These are phyloP conservation scores for Donacobius atricapilla DNA, from an alignment of 2,113 vertebrate genomes.

Conservation along the genomic window DNA sequence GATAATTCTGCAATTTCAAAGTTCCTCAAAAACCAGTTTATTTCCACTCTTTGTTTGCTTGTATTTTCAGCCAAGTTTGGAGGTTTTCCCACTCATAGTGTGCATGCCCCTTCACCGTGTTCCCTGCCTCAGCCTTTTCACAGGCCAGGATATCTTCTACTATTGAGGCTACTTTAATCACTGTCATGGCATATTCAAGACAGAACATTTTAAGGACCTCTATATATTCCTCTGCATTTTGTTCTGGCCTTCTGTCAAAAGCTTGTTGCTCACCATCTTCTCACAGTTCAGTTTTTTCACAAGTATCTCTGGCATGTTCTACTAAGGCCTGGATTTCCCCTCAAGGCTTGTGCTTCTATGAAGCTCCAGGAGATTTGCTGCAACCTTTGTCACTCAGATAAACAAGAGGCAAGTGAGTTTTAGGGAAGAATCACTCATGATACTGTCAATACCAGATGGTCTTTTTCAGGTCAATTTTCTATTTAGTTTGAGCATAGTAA, in stretches of 20 bases:
- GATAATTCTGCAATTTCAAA: background rate
- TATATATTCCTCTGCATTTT: background rate
- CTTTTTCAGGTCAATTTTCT: background rate
- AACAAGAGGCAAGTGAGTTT: background rate
- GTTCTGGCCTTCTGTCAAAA: background rate
- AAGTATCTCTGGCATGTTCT: background rate
- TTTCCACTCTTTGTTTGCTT: background rate
- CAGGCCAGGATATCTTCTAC: background rate
- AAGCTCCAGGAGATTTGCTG: background rate
- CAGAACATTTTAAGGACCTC: background rate
- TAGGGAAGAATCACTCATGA: background rate
- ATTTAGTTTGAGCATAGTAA: background rate
- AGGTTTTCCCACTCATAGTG: background rate
- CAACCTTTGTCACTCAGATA: background rate
- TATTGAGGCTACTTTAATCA: background rate
- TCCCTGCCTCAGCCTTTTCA: background rate
- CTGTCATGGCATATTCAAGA: background rate
- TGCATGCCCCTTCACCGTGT: fast-evolving
- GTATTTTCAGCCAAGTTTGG: background rate
- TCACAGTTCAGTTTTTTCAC: background rate
- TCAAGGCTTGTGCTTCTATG: background rate
- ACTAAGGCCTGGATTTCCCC: background rate
- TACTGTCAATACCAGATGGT: background rate
- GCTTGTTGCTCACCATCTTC: background rate
- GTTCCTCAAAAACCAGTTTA: background rate